Evolutionary conservation across 2,113 vertebrate species (phyloP).

Genomic region (Sorex fumeus): DNA sequence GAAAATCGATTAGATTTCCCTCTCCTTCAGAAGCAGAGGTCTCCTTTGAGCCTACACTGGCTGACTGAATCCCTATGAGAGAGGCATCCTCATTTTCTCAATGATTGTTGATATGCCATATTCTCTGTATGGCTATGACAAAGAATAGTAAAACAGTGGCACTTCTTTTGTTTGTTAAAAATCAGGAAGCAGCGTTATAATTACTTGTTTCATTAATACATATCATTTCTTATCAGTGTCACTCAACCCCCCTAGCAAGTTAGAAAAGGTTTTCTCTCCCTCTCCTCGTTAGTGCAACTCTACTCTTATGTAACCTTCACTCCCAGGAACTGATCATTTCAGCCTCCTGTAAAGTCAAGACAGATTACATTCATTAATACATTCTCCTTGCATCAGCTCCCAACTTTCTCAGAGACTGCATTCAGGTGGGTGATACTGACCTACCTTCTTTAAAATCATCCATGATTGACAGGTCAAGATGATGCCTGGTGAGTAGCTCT

Average conservation of each 20-base stretch:
- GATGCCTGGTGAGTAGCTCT: neutral
- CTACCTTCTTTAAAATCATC: slow-evolving; percentile 6
- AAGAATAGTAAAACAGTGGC: neutral
- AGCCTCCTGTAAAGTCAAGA: neutral
- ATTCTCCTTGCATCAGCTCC: neutral
- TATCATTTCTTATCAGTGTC: neutral
- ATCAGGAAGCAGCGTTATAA: neutral
- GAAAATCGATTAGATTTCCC: rapidly evolving
- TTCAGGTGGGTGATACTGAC: slow-evolving; percentile 9
- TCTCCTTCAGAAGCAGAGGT: neutral
- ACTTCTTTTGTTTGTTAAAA: neutral
- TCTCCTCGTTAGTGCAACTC: neutral
- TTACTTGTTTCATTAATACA: neutral
- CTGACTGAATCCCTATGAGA: neutral
- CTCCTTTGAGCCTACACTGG: neutral
- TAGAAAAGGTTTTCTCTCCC: neutral
- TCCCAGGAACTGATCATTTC: neutral
- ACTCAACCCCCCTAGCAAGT: neutral
- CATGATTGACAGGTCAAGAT: neutral
- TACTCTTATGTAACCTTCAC: neutral
- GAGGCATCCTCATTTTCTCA: neutral
- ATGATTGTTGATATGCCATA: neutral
- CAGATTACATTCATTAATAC: slow-evolving; percentile 48
- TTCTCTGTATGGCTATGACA: neutral
- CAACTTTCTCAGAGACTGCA: neutral